phyloP scores from a whole-genome alignment of 2,113 vertebrate genomes.

The Dolichallabes microphthalmus region DNA sequence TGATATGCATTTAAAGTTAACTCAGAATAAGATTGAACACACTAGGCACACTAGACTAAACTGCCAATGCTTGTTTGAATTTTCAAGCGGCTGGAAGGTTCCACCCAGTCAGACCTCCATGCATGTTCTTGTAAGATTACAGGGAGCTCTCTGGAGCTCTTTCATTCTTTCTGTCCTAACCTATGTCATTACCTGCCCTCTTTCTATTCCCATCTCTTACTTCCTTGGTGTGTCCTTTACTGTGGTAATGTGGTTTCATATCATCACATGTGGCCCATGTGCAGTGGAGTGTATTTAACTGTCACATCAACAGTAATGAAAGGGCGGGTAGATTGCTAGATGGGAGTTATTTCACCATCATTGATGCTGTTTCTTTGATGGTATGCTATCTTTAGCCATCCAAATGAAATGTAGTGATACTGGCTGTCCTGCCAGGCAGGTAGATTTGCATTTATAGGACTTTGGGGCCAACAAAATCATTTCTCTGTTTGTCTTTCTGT shows the following conservation, averaged over 20 bases:
- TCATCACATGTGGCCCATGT: constrained; percentile 27
- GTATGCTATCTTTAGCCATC: constrained; percentile 15
- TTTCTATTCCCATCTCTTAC: constrained; percentile 16
- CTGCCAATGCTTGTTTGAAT: background rate
- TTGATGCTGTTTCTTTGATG: constrained; percentile 9
- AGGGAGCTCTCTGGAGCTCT: constrained; percentile 12
- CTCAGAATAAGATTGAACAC: background rate
- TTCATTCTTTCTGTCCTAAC: constrained; percentile 6
- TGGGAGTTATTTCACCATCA: constrained; percentile 3
- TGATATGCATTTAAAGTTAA: background rate
- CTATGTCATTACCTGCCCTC: constrained; percentile 41
- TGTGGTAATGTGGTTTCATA: constrained; percentile 34
- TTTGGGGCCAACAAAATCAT: background rate
- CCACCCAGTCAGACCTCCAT: constrained; percentile 14
- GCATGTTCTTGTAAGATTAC: constrained; percentile 33
- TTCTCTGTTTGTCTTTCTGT: background rate
- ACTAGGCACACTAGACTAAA: background rate
- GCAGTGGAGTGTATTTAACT: constrained; percentile 24
- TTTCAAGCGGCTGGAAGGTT: background rate
- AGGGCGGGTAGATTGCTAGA: background rate
- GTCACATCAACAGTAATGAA: constrained; percentile 34
- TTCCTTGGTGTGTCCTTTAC: constrained; percentile 34
- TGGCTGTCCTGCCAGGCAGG: background rate
- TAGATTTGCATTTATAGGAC: background rate
- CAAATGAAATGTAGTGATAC: background rate